Evolutionary conservation across 2,113 vertebrate species (phyloP).

Genomic region (Ochotona princeps): DNA sequence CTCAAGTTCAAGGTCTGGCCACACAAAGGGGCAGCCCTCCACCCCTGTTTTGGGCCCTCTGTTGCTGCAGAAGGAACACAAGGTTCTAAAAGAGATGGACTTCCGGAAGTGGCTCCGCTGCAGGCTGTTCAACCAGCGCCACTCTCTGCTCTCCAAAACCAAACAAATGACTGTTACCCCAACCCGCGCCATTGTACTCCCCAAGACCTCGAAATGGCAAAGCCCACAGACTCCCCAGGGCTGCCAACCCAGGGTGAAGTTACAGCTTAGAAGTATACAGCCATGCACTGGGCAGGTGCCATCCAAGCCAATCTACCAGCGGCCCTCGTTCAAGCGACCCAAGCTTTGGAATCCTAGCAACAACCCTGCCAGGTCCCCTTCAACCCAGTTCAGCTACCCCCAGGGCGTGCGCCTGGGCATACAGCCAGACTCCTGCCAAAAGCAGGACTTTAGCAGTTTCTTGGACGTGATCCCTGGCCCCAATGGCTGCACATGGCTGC

Average conservation of each 20-base stretch:
- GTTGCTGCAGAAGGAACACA: conserved; percentile 70
- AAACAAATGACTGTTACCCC: neutral
- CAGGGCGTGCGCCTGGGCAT: conserved; percentile 45
- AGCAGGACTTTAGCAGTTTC: conserved; percentile 65
- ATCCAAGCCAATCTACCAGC: fast-evolving
- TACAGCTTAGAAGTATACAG: neutral
- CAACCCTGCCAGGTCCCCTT: conserved; percentile 44
- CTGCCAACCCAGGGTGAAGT: neutral
- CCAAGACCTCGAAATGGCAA: neutral
- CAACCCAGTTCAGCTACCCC: neutral
- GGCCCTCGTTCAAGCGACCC: neutral
- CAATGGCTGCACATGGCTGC: neutral
- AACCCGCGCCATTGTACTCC: neutral
- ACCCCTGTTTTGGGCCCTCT: neutral
- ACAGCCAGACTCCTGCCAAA: conserved; percentile 8
- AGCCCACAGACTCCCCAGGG: neutral
- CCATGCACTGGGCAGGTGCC: fast-evolving
- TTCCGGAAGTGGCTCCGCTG: conserved; percentile 72
- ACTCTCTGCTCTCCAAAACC: fast-evolving
- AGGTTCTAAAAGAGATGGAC: neutral
- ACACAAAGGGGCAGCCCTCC: neutral
- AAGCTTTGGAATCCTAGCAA: conserved; percentile 71
- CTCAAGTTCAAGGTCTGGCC: neutral
- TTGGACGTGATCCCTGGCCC: neutral
- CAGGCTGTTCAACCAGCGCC: neutral